Base-by-base conservation (phyloP, 2,113 vertebrate genomes). In the Oryzias celebensis region DNA sequence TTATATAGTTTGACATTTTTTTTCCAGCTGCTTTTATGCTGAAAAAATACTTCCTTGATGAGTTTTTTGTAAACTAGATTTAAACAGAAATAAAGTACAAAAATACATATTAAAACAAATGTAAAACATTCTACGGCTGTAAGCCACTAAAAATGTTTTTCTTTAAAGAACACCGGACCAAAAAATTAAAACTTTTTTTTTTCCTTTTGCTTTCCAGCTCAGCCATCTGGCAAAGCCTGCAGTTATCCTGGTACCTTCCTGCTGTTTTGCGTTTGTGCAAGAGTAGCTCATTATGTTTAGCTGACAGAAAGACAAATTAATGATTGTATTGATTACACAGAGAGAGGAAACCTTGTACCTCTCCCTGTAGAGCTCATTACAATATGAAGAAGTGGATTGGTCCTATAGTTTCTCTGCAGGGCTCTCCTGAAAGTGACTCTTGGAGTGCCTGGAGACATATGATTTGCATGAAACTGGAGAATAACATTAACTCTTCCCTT, bases 231-330 rank as follows among this genome's bases (percentile, higher is more conserved):
- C 18, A 44, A 23, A 67, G 41, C 43, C 58, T 24, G 26, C 49
- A n/a, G 56, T 20, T 31, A 14, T 52, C 18, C 45, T n/a, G n/a
- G n/a, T 31, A n/a, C 47, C 18, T 54, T 53, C 54, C 55, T 14
- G 49, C 49, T 14, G 55, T 23, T 55, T 43, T 46, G 26, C 23
- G 24, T 2, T 48, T 48, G 43, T 61, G 50, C 28, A 60, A 20
- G 23, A 60, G 50, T 44, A 15, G 26, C 54, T 44, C 47, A 58
- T 58, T 44, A 31, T 18, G 31, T 59, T 68, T n/a, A 53, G 47
- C 49, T 53, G 56, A 31, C 42, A 59, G 56, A 59, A 26, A 43
- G 26, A 59, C 41, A 45, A 58, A 58, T 58, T 3, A 66, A 52
- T 14, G 42, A 51, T 58, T 14, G 15, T 28, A 44, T 18, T 44